Conservation (phyloP, 1,140 invertebrate species). For the Samia ricini region DNA sequence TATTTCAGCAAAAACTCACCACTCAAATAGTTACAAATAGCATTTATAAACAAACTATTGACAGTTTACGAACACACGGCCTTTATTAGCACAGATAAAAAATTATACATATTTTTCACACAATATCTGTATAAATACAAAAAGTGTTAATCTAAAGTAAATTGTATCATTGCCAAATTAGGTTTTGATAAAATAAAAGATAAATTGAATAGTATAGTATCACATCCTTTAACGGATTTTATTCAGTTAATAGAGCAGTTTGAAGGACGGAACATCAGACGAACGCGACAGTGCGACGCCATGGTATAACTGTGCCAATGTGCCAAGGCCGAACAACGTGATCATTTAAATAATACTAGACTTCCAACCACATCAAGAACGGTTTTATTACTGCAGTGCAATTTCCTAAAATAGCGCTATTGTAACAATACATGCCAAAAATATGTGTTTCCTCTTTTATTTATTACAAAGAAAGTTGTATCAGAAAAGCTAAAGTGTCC, state of each 20-base stretch:
- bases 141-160: background rate
- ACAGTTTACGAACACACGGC: too few relatives aligned
- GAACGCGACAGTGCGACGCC: slow-evolving; percentile 23
- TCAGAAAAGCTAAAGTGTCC: background rate
- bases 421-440: background rate
- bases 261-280: slow-evolving; percentile 13
- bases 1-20: too few relatives aligned
- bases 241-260: background rate
- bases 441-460: too few relatives aligned
- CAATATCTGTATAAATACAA: background rate
- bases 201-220: background rate
- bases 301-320: slow-evolving; percentile 31
- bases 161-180: background rate
- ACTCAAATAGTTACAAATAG: background rate
- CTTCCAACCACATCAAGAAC: slow-evolving; percentile 18
- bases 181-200: background rate
- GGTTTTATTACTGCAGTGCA: slow-evolving; percentile 21
- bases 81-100: too few relatives aligned
- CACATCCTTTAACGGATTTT: background rate
- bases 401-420: slow-evolving; percentile 7
- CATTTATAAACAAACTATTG: background rate
- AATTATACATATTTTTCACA: background rate
- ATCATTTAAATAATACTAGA: slow-evolving; percentile 34
- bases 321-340: slow-evolving; percentile 27
- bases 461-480: background rate